These are phyloP conservation scores for Pseudococcus longispinus DNA, from an alignment of 2,888 invertebrate genomes.

Conservation along the genomic window DNA sequence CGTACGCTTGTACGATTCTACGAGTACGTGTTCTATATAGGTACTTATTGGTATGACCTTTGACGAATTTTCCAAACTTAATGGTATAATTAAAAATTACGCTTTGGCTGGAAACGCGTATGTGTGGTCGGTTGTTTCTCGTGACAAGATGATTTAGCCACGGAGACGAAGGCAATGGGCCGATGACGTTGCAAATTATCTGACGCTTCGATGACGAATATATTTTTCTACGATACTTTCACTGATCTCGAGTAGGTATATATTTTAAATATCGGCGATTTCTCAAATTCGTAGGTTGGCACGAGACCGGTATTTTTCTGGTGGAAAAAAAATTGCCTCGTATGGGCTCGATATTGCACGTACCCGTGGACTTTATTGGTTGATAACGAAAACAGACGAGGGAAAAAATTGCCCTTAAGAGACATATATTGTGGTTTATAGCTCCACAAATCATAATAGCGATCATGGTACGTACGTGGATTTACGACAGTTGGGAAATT, in stretches of 20 bases:
- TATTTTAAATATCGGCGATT: background rate
- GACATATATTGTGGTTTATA: constrained; percentile 27
- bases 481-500: background rate
- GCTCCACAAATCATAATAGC: constrained; percentile 4
- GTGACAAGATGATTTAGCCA: background rate
- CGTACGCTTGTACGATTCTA: background rate
- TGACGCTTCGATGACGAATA: background rate
- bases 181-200: background rate
- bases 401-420: constrained; percentile 12
- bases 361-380: background rate
- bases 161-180: background rate
- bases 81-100: constrained; percentile 16
- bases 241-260: background rate
- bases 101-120: constrained; percentile 3
- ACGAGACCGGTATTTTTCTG: background rate
- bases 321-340: background rate
- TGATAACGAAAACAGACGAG: constrained; percentile 6
- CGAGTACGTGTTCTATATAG: background rate
- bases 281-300: background rate
- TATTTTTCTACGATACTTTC: background rate
- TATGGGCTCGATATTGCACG: background rate
- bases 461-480: background rate
- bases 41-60: background rate
- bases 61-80: constrained; percentile 16
- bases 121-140: background rate